Percentiles rank a stretch among this genome's conserved stretches.
Evolutionary conservation across 2,888 invertebrate species (phyloP).

Genomic region (Calliphora vomitoria): DNA sequence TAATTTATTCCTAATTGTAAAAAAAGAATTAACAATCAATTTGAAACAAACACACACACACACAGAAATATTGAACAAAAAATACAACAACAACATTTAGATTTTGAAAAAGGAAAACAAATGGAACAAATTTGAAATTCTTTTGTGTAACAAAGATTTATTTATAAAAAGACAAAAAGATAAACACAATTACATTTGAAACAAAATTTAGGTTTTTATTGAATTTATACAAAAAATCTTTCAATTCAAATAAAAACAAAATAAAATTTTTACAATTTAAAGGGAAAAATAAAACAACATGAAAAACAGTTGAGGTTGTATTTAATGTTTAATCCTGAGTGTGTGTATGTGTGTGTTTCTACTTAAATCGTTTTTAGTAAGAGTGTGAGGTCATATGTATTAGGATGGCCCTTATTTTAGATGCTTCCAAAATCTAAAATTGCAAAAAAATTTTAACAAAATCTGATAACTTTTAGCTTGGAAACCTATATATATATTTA

Average conservation of each 20-base stretch:
- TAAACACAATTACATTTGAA: constrained; percentile 12
- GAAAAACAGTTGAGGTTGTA: background rate
- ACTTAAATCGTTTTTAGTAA: too few relatives aligned
- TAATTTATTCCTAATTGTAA: constrained; percentile 3
- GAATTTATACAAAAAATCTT: background rate
- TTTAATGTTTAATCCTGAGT: background rate
- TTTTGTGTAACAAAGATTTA: constrained; percentile 7
- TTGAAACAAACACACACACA: constrained; percentile 2
- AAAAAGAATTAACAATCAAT: constrained; percentile 3
- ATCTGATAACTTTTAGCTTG: too few relatives aligned
- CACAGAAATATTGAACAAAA: constrained; percentile 16
- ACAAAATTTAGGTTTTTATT: background rate
- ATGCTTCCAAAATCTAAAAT: too few relatives aligned
- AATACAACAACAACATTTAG: constrained; percentile 56
- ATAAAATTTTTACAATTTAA: background rate
- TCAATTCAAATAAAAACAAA: background rate
- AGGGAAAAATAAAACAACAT: background rate
- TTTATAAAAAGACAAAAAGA: background rate
- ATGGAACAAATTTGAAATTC: constrained; percentile 14
- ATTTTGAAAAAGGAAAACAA: constrained; percentile 35
- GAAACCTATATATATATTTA: too few relatives aligned
- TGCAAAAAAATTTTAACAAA: too few relatives aligned
- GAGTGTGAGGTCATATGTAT: too few relatives aligned
- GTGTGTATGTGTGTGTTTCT: background rate
- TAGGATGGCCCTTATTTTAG: too few relatives aligned